phyloP scores from a whole-genome alignment of 2,888 invertebrate species.

The Thymelicus lineola region DNA sequence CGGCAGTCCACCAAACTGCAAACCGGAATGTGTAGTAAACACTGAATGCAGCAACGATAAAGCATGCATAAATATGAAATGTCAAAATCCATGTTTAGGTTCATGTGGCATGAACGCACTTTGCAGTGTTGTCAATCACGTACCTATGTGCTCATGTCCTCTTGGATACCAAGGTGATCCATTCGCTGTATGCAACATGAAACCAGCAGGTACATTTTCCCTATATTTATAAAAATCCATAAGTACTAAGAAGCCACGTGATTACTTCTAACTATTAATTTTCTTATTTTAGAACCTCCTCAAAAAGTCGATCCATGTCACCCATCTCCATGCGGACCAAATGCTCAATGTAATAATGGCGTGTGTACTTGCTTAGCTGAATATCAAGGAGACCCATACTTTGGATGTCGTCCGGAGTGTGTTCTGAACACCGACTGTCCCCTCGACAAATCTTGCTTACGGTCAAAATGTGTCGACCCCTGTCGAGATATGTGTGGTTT shows the following conservation, averaged over 20 bases:
- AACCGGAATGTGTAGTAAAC: slow-evolving; percentile 90
- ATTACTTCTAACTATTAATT: slow-evolving; percentile 20
- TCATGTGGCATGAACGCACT: slow-evolving; percentile 90
- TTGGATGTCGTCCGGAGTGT: slow-evolving; percentile 93
- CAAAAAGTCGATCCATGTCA: slow-evolving; percentile 87
- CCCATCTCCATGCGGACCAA: slow-evolving; percentile 92
- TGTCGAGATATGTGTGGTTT: slow-evolving; percentile 93
- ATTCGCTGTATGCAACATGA: slow-evolving; percentile 87
- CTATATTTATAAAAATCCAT: background rate
- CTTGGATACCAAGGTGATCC: slow-evolving; percentile 90
- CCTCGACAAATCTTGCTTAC: slow-evolving; percentile 90
- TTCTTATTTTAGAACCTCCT: slow-evolving; percentile 59
- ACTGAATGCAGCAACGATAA: slow-evolving; percentile 89
- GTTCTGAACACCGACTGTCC: slow-evolving; percentile 92
- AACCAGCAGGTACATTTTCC: slow-evolving; percentile 69
- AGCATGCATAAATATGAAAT: slow-evolving; percentile 91
- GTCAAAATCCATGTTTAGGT: slow-evolving; percentile 91
- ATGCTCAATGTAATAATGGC: slow-evolving; percentile 90
- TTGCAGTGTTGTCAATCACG: slow-evolving; percentile 91
- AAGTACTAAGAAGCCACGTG: background rate
- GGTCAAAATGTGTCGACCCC: slow-evolving; percentile 93
- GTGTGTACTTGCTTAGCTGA: slow-evolving; percentile 90
- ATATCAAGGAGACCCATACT: slow-evolving; percentile 91
- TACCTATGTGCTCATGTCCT: slow-evolving; percentile 89
- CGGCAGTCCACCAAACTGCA: slow-evolving; percentile 90